Evolutionary conservation across 2,888 invertebrate genomes (phyloP).

Genomic region (Conus canariensis): DNA sequence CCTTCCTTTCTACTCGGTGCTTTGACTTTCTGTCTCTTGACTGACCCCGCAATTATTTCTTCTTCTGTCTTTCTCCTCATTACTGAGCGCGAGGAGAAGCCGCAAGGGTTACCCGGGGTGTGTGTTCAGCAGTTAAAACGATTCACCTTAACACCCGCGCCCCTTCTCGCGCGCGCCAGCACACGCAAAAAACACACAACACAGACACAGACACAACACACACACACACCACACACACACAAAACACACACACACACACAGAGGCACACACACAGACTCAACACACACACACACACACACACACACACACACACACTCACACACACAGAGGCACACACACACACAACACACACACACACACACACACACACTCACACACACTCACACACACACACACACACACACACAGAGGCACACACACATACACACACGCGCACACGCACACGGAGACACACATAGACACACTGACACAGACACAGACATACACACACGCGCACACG

Average conservation of each 20-base stretch:
- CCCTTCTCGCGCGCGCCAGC: too few relatives aligned
- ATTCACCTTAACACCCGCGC: too few relatives aligned
- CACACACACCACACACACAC: not conserved
- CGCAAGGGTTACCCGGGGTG: too few relatives aligned
- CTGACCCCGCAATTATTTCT: too few relatives aligned
- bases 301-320: not conserved
- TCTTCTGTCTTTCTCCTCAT: too few relatives aligned
- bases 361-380: not conserved
- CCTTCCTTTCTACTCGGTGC: too few relatives aligned
- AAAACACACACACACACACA: not conserved
- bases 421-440: slow-evolving; percentile 1
- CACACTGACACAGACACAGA: not conserved
- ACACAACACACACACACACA: not conserved
- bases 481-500: slow-evolving; percentile 26
- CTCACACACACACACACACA: not conserved
- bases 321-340: too few relatives aligned
- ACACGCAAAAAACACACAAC: too few relatives aligned
- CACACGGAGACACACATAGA: not conserved
- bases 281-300: not conserved
- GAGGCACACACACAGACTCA: not conserved
- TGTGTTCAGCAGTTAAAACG: too few relatives aligned
- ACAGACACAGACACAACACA: not conserved
- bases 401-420: not conserved
- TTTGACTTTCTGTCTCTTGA: too few relatives aligned
- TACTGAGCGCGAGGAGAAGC: too few relatives aligned